These are phyloP conservation scores for Phortica variegata DNA, from an alignment of 1,140 invertebrate genomes.

Conservation along the genomic window DNA sequence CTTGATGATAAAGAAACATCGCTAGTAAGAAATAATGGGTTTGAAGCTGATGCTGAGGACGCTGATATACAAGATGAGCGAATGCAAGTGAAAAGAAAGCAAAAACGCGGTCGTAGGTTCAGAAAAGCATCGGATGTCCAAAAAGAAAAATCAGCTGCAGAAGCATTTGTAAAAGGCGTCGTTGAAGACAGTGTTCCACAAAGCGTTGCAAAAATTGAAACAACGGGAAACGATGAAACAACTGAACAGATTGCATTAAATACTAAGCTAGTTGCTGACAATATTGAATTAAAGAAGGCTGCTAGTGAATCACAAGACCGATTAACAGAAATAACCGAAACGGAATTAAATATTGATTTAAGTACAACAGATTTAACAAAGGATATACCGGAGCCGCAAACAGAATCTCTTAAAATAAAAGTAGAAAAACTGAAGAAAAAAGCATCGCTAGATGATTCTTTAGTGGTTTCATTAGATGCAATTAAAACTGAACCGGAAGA, in stretches of 20 bases:
- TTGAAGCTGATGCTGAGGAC: conserved; percentile 38
- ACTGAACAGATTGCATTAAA: background rate
- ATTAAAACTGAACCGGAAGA: conserved; percentile 18
- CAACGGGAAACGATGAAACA: background rate
- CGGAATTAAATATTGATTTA: conserved; percentile 8
- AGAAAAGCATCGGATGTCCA: background rate
- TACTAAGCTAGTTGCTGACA: background rate
- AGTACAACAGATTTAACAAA: conserved; percentile 5
- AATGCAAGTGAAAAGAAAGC: conserved; percentile 31
- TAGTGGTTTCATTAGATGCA: conserved; percentile 15
- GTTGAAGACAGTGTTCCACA: background rate
- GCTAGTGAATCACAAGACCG: background rate
- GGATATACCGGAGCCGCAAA: background rate
- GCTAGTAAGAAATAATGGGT: conserved; percentile 37
- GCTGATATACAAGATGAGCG: conserved; percentile 1
- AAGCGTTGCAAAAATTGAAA: background rate
- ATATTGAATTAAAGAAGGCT: background rate
- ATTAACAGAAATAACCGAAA: background rate
- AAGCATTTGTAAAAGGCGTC: background rate
- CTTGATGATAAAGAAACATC: conserved; percentile 40
- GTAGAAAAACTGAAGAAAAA: background rate
- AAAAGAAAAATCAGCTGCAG: background rate
- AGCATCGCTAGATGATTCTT: conserved; percentile 1
- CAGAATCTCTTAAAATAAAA: background rate
- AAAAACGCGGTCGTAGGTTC: conserved; percentile 23